Conservation (phyloP, 2,888 invertebrate genomes). For the Lamellibrachia satsuma region DNA sequence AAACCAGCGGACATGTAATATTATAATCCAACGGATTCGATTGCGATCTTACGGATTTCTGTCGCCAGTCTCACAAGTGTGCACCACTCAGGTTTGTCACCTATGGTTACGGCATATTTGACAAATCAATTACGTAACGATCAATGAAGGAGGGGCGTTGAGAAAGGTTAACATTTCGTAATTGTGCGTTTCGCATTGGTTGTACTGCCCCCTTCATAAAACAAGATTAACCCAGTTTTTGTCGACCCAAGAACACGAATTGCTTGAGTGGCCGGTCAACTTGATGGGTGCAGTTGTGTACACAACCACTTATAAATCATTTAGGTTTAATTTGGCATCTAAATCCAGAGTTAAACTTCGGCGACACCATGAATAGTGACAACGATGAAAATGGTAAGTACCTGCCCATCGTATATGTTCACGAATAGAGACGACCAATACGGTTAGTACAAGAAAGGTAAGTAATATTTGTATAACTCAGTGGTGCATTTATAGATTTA, state of each 20-base stretch:
- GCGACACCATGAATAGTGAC: background rate
- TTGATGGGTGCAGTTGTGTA: background rate
- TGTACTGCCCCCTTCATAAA: background rate
- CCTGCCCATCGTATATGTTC: background rate
- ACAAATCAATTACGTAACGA: too few species aligned
- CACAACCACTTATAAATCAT: background rate
- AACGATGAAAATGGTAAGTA: background rate
- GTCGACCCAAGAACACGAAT: background rate
- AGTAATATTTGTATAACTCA: background rate
- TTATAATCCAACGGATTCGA: too few species aligned
- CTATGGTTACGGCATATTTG: too few species aligned
- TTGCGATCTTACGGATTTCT: too few species aligned
- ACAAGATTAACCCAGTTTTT: background rate
- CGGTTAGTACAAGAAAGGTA: too few species aligned
- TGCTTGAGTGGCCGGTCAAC: background rate
- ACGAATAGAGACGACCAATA: background rate
- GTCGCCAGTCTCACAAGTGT: too few species aligned
- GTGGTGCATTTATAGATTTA: background rate
- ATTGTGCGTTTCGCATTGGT: too few species aligned
- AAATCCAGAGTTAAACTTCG: background rate
- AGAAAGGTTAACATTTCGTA: too few species aligned
- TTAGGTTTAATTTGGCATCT: background rate
- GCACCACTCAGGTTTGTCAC: too few species aligned
- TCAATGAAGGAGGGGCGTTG: too few species aligned
- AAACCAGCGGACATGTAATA: too few species aligned